Percentiles rank a stretch among this genome's conserved stretches.
These are phyloP conservation scores for Mirza zaza DNA, from an alignment of 2,113 vertebrate species.

Conservation along the genomic window DNA sequence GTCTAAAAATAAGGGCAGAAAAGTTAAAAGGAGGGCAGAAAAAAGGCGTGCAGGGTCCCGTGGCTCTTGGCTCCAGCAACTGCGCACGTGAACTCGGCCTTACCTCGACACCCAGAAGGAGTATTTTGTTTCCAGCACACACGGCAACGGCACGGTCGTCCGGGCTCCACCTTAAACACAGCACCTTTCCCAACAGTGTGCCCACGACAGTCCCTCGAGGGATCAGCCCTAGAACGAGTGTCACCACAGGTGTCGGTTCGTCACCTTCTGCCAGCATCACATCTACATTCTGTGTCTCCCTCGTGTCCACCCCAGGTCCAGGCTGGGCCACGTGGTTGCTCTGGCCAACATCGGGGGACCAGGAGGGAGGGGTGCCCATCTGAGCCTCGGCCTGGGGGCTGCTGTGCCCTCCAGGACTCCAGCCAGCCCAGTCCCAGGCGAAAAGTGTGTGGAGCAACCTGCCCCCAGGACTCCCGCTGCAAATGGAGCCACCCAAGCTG, in stretches of 20 bases:
- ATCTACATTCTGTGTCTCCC: not conserved
- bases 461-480: too few relatives aligned
- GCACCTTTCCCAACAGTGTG: conserved; percentile 83
- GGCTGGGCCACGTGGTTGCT: fast-evolving
- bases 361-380: not conserved
- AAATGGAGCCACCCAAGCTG: too few relatives aligned
- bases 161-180: conserved; percentile 87
- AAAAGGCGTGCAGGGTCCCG: not conserved
- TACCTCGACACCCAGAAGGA: conserved; percentile 88
- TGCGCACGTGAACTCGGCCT: not conserved
- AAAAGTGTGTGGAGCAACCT: too few relatives aligned
- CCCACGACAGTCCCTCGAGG: conserved; percentile 87
- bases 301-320: too few relatives aligned
- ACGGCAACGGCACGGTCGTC: conserved; percentile 85
- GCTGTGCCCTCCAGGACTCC: not conserved
- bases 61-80: fast-evolving
- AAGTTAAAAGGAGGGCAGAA: not conserved
- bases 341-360: fast-evolving
- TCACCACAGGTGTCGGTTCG: not conserved
- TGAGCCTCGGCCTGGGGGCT: not conserved
- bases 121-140: conserved; percentile 84
- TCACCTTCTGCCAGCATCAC: too few relatives aligned
- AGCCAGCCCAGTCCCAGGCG: too few relatives aligned
- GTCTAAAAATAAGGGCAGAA: not conserved
- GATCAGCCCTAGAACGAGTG: conserved; percentile 81